Conservation (phyloP, 2,888 invertebrate species). For the Crocallis elinguaria region DNA sequence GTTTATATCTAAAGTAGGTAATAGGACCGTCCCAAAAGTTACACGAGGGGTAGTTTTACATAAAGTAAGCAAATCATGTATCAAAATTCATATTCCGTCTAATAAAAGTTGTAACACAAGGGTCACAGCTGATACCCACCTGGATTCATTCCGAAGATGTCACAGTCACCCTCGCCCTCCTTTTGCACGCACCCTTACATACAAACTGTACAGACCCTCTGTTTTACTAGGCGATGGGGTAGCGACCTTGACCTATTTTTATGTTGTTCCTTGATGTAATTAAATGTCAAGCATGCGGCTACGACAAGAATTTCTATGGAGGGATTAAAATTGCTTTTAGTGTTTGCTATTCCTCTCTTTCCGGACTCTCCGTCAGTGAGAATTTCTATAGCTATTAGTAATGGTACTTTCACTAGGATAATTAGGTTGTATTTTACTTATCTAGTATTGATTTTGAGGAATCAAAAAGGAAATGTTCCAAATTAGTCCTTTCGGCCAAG, state of each 20-base stretch:
- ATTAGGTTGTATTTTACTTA: no score
- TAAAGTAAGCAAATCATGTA: slow-evolving; percentile 13
- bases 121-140: slow-evolving; percentile 18
- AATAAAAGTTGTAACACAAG: slow-evolving; percentile 20
- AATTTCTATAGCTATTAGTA: not conserved
- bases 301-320: slow-evolving; percentile 29
- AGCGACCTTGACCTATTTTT: slow-evolving; percentile 41
- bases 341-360: slow-evolving; percentile 13
- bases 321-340: slow-evolving; percentile 31
- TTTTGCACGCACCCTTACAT: slow-evolving; percentile 13
- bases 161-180: slow-evolving; percentile 17
- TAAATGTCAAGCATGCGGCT: slow-evolving; percentile 38
- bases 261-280: slow-evolving; percentile 38
- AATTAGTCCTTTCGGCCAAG: no score
- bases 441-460: no score
- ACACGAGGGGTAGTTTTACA: not conserved
- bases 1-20: not conserved
- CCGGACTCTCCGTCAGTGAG: not conserved
- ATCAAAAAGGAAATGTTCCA: no score
- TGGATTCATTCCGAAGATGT: slow-evolving; percentile 22
- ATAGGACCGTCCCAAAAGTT: not conserved
- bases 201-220: slow-evolving; percentile 32
- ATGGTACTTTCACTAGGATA: slow-evolving; percentile 8
- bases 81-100: slow-evolving; percentile 15
- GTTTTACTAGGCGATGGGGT: slow-evolving; percentile 37